Evolutionary conservation across 1,140 invertebrate species (phyloP), one percentile per base, ranked within the genome.

Genomic region (Colletes latitarsis): DNA sequence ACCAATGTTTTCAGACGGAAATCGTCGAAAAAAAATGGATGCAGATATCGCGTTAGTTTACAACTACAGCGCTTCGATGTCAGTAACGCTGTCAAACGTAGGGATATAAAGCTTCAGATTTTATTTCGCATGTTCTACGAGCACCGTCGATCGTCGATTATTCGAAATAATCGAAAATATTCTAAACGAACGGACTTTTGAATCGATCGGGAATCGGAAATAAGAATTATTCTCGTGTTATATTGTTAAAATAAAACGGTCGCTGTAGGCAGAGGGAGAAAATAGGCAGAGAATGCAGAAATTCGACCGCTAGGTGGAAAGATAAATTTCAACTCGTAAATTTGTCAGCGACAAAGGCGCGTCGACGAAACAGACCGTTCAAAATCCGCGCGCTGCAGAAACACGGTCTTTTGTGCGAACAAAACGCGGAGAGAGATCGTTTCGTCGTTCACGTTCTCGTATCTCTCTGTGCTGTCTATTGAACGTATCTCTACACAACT

Each of bases 271-370:
- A 8, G n/a, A 6, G 41, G 64, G 64, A n/a, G 41, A 6, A 52
- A 67, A 67, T 49, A 67, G 43, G 17, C 8, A 6, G 43, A 10
- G 43, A 49, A 6, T 6, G 43, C 64, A 17, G 52, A 41, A 58
- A n/a, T 9, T 1, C 64, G 67, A 53, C 21, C 14, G 53, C 74
- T 67, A 70, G 76, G 76, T 71, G 62, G 76, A 43, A 69, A 77
- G 76, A 77, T 77, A 71, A 77, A 77, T 77, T 77, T 77, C 57
- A 30, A 62, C 76, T 71, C 76, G 76, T 77, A 77, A 77, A 77
- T 77, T 77, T 55, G n/a, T n/a, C 21, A 67, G 14, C 30, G 75
- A 77, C 75, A 70, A 67, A 77, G 76, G 76, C 41, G 76, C 62
- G 76, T 77, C 57, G 67, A 39, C 67, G 66, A 62, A 68, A 66